phyloP scores from a whole-genome alignment of 2,797 vertebrate species.

The Neosalanx taihuensis region DNA sequence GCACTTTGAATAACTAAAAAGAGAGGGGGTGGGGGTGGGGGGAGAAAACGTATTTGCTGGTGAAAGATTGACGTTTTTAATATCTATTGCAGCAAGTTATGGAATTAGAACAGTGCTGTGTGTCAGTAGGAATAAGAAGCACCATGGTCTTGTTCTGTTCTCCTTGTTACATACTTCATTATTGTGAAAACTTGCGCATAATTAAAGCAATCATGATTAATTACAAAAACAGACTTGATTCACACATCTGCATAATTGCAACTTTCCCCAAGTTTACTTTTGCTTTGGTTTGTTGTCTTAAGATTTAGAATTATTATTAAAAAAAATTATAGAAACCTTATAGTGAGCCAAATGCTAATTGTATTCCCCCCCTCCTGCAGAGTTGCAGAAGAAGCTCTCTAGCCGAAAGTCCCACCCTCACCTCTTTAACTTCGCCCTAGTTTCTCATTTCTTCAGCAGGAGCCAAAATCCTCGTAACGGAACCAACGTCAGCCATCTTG shows the following conservation, averaged over 20 bases:
- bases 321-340: too few species aligned
- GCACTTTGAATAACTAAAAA: constrained; percentile 46
- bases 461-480: constrained; percentile 41
- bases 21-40: constrained; percentile 31
- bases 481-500: constrained; percentile 36
- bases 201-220: constrained; percentile 75
- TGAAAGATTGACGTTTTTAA: constrained; percentile 69
- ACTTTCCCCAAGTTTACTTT: constrained; percentile 50
- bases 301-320: neutral
- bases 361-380: neutral
- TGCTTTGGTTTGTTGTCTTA: constrained; percentile 1
- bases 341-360: neutral
- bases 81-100: constrained; percentile 54
- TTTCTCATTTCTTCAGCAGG: constrained; percentile 8
- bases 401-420: constrained; percentile 16
- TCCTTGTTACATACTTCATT: constrained; percentile 53
- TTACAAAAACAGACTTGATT: constrained; percentile 53
- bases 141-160: constrained; percentile 46
- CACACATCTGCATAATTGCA: constrained; percentile 73
- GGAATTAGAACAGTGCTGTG: constrained; percentile 44
- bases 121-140: constrained; percentile 48
- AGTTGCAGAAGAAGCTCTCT: constrained; percentile 3
- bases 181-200: constrained; percentile 65
- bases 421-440: constrained; percentile 29
- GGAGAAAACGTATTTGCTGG: constrained; percentile 57